Conservation (phyloP, 2,888 invertebrate species). For the Lasioglossum oenotherae region DNA sequence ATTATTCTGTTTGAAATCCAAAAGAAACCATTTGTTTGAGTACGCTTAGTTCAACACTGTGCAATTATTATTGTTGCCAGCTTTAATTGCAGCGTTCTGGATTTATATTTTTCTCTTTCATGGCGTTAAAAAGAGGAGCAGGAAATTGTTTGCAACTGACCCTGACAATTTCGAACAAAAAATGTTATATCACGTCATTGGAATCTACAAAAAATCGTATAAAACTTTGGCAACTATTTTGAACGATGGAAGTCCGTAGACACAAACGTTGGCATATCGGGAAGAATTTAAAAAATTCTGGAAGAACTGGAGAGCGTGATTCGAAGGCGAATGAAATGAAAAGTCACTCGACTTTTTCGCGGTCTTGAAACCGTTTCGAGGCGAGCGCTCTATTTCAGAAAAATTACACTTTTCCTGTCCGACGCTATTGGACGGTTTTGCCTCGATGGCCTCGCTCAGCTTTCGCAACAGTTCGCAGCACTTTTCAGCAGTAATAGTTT, state of each 20-base stretch:
- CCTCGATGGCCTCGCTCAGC: conserved; percentile 2
- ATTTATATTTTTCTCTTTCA: neutral
- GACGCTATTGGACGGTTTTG: neutral
- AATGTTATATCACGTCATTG: neutral
- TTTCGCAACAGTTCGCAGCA: neutral
- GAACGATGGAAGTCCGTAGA: neutral
- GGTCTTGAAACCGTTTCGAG: neutral
- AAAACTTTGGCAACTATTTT: neutral
- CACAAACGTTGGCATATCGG: neutral
- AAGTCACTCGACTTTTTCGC: neutral
- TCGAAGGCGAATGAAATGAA: conserved; percentile 2
- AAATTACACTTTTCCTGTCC: conserved; percentile 1
- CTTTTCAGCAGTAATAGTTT: conserved; percentile 11
- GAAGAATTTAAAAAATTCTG: neutral
- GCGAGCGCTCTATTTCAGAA: conserved; percentile 1
- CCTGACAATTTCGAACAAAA: neutral
- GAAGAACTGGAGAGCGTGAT: neutral
- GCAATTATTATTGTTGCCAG: neutral
- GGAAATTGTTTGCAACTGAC: neutral
- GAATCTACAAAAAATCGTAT: neutral
- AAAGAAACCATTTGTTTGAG: no score
- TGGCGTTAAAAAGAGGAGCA: neutral
- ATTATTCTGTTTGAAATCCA: neutral
- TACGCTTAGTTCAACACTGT: neutral
- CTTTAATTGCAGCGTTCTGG: neutral